Evolutionary conservation across 2,113 vertebrate species (phyloP).

Genomic region (Shinisaurus crocodilurus): DNA sequence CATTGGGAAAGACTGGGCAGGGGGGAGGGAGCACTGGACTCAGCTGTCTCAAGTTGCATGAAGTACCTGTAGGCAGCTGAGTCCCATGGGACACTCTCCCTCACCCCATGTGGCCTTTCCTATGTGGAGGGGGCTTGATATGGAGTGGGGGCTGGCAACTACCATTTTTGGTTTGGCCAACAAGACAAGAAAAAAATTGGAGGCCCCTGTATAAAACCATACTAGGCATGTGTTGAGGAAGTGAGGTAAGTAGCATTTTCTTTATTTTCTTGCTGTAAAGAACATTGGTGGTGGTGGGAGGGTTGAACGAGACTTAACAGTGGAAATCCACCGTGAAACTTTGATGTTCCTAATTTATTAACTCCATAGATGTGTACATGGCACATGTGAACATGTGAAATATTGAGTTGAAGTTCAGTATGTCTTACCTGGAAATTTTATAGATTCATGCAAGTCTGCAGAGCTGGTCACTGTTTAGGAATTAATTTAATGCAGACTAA

Average conservation of each 20-base stretch:
- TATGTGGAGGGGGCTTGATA: too few relatives aligned
- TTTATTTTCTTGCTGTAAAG: not conserved
- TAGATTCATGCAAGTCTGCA: not conserved
- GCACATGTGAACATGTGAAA: not conserved
- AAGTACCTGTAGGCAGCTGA: too few relatives aligned
- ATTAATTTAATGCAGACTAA: conserved; percentile 2
- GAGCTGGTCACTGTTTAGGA: not conserved
- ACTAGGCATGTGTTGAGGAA: not conserved
- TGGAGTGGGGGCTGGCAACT: too few relatives aligned
- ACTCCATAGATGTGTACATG: not conserved
- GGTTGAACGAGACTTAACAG: not conserved
- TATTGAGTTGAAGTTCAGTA: not conserved
- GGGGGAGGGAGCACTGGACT: too few relatives aligned
- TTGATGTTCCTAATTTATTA: not conserved
- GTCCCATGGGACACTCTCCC: too few relatives aligned
- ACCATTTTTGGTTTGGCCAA: not conserved
- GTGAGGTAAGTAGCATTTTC: not conserved
- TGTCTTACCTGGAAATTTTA: not conserved
- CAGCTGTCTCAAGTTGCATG: too few relatives aligned
- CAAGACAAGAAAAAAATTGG: not conserved
- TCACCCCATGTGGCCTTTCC: too few relatives aligned
- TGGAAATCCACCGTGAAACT: not conserved
- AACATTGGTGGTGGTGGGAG: not conserved
- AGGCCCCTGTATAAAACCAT: not conserved
- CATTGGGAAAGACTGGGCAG: too few relatives aligned